Evolutionary conservation across 2,797 vertebrate genomes (phyloP).

Genomic region (Poeciliopsis presidionis): DNA sequence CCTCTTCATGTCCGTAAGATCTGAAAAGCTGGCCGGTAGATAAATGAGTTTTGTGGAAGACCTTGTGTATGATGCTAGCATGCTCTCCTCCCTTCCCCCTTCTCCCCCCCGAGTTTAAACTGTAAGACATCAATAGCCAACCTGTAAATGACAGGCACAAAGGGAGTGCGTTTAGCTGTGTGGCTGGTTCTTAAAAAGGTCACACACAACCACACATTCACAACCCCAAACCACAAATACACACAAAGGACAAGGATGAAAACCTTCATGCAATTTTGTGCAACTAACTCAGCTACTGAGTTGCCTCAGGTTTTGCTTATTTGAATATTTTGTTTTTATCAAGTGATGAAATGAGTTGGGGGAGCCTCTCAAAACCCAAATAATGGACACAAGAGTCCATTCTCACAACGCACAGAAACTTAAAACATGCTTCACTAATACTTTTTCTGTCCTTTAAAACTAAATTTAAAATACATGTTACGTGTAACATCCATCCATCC

Average conservation of each 20-base stretch:
- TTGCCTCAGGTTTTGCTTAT: background rate
- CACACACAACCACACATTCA: conserved; percentile 44
- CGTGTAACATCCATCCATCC: background rate
- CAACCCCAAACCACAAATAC: conserved; percentile 14
- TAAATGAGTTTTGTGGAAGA: conserved; percentile 10
- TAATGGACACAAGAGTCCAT: background rate
- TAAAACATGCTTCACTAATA: background rate
- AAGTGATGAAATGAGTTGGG: background rate
- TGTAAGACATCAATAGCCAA: conserved; percentile 78
- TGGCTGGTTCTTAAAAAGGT: conserved; percentile 84
- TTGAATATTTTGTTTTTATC: background rate
- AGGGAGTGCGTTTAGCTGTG: conserved; percentile 83
- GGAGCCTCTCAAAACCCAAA: background rate
- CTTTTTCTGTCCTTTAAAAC: background rate
- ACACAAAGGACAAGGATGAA: conserved; percentile 32
- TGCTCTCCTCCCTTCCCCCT: conserved; percentile 22
- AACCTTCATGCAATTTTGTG: conserved; percentile 32
- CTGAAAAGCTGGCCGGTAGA: conserved; percentile 7
- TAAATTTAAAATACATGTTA: background rate
- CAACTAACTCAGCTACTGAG: background rate
- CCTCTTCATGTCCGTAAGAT: conserved; percentile 23
- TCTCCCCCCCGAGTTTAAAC: conserved; percentile 47
- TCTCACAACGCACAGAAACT: background rate
- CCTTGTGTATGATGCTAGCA: conserved; percentile 35
- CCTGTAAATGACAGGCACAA: conserved; percentile 86